Base-by-base conservation (phyloP, 1,140 invertebrate species). In the Hylaeus anthracinus region DNA sequence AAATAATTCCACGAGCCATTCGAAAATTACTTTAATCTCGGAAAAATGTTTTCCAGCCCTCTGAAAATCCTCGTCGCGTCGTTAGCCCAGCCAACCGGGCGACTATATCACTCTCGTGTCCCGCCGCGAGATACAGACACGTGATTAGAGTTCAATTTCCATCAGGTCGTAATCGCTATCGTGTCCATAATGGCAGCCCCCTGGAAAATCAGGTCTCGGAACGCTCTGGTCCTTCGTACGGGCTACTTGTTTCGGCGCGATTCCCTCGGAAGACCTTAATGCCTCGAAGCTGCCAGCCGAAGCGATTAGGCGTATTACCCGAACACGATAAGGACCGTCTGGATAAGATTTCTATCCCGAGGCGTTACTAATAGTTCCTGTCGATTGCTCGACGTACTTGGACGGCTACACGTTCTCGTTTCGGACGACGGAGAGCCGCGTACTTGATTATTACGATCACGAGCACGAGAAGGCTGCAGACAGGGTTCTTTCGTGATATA, bases 261-360 rank as follows among this genome's bases (percentile, higher is more conserved):
- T 71, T 75, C 80, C 71, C 71, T 75, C 71, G 63, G 65, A 80
- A 74, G 72, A 80, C 72, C 75, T 83, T 80, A 83, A 80, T 75
- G 60, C 81, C 77, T 66, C 72, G 66, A 80, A 79, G 81, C 77
- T 83, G 63, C 71, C 65, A 67, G 77, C 63, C 70, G 58, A 53
- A 26, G 60, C 72, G 77, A 83, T 83, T 80, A 83, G 77, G 81
- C 65, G 81, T 80, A 83, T 83, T 83, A 80, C 81, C 26, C 61
- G 74, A 80, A 79, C 78, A 70, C 77, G 81, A 83, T 83, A 83
- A 83, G 75, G 77, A 75, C 65, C 43, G 60, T 78, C 48, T 63
- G 70, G 76, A 79, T 73, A 82, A 74, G 70, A 61, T 66, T 71
- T 82, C 81, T 69, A 60, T 65, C 69, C 81, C 69, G 53, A 63